Evolutionary conservation across 2,888 invertebrate genomes (phyloP).

Genomic region (Caenorhabditis japonica): DNA sequence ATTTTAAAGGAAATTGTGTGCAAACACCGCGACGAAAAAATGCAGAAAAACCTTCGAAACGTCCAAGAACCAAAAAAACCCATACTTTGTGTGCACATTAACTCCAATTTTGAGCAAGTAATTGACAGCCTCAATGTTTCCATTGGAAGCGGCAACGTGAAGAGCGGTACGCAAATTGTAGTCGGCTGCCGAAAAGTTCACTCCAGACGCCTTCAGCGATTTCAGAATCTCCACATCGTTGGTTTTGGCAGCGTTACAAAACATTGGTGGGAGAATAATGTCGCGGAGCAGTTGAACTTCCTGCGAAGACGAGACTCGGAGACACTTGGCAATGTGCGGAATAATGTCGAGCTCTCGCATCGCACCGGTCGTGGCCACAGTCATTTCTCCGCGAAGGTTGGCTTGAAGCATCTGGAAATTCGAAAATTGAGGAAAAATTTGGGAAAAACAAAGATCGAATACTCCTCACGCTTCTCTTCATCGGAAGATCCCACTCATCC

Average conservation of each 20-base stretch:
- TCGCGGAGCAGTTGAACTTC: constrained; percentile 74
- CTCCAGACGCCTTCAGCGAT: constrained; percentile 81
- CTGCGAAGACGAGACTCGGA: constrained; percentile 70
- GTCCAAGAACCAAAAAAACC: no score
- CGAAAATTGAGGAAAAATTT: background rate
- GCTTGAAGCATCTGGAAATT: constrained; percentile 84
- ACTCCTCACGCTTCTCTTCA: constrained; percentile 75
- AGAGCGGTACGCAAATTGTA: constrained; percentile 86
- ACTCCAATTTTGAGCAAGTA: constrained; percentile 86
- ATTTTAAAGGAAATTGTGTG: no score
- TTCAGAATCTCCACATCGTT: constrained; percentile 76
- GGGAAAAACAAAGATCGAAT: background rate
- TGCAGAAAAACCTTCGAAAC: no score
- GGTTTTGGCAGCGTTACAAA: constrained; percentile 82
- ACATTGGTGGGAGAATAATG: constrained; percentile 84
- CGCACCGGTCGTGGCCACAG: constrained; percentile 77
- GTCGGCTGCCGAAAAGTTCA: constrained; percentile 84
- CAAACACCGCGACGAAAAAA: no score
- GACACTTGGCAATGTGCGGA: constrained; percentile 72
- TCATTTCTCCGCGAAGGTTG: constrained; percentile 87
- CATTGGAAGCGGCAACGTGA: constrained; percentile 86
- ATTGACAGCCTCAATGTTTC: constrained; percentile 83
- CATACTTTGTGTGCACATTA: constrained; percentile 84
- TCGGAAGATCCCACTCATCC: constrained; percentile 78
- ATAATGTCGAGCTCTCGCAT: constrained; percentile 75